phyloP scores from a whole-genome alignment of 1,140 invertebrate genomes.

The Hyposmocoma kahamanoa region DNA sequence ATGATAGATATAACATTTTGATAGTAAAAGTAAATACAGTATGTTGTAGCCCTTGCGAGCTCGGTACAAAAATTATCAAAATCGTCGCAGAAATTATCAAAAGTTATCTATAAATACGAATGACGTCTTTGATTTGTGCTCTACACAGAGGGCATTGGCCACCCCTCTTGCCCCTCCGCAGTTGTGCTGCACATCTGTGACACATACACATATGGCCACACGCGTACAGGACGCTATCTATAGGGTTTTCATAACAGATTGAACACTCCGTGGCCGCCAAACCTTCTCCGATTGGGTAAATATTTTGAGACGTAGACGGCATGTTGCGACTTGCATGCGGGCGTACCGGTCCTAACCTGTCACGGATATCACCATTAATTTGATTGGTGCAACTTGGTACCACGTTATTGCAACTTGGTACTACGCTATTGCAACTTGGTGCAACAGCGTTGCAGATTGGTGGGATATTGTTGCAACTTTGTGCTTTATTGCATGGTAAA shows the following conservation, averaged over 20 bases:
- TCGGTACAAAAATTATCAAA: not conserved
- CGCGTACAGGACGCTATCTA: constrained; percentile 95
- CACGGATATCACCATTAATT: no score
- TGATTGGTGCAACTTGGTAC: no score
- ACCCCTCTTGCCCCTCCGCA: constrained; percentile 91
- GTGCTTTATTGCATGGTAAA: no score
- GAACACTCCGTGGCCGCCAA: constrained; percentile 85
- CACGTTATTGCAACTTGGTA: no score
- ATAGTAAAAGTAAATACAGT: no score
- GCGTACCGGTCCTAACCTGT: constrained; percentile 42
- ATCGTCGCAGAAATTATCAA: constrained; percentile 68
- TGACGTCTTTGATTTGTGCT: constrained; percentile 94
- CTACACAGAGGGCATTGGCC: constrained; percentile 96
- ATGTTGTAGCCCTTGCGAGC: not conserved
- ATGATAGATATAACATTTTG: not conserved
- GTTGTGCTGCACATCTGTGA: constrained; percentile 94
- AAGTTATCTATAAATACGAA: constrained; percentile 95
- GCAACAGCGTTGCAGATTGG: no score
- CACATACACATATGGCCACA: constrained; percentile 99
- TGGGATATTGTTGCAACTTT: no score
- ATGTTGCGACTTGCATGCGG: constrained; percentile 21
- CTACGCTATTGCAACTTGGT: no score
- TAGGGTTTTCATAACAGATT: constrained; percentile 94
- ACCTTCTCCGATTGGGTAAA: constrained; percentile 56
- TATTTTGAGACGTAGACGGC: constrained; percentile 41